These are phyloP conservation scores for Paraplagusia blochii DNA, from an alignment of 2,113 vertebrate genomes.

Conservation along the genomic window DNA sequence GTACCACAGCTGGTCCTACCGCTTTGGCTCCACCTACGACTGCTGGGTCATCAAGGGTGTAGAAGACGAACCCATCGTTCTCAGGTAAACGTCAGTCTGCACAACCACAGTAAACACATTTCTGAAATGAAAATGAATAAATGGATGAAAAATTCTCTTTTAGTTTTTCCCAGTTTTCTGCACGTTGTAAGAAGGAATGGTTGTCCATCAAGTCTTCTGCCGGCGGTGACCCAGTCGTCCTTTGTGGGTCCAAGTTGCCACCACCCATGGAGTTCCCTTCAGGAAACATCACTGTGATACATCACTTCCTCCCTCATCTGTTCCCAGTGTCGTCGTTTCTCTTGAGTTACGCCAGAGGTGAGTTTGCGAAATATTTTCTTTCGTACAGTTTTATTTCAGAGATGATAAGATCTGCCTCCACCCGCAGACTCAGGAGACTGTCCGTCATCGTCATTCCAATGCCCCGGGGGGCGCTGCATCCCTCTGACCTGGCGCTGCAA, in stretches of 20 bases:
- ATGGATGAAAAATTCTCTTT: not conserved
- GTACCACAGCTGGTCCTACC: constrained; percentile 65
- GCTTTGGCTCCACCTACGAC: constrained; percentile 55
- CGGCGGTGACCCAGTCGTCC: constrained; percentile 46
- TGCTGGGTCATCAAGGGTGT: constrained; percentile 74
- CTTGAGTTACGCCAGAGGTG: constrained; percentile 75
- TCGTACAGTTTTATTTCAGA: too few species aligned
- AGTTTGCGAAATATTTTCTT: not conserved
- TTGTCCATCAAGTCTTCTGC: constrained; percentile 65
- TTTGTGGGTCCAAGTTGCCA: constrained; percentile 72
- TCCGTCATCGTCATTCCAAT: constrained; percentile 56
- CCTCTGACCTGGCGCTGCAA: constrained; percentile 80
- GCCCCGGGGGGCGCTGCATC: constrained; percentile 71
- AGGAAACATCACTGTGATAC: constrained; percentile 74
- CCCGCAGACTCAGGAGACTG: constrained; percentile 60
- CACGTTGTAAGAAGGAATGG: constrained; percentile 67
- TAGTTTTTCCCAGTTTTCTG: constrained; percentile 74
- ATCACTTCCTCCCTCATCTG: constrained; percentile 69
- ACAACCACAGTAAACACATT: too few species aligned
- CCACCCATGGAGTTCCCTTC: constrained; percentile 68
- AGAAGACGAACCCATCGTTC: constrained; percentile 62
- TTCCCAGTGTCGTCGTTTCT: constrained; percentile 68
- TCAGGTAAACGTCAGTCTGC: constrained; percentile 67
- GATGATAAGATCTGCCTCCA: not conserved
- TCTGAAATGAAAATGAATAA: too few species aligned